Evolutionary conservation across 92 coral and sea anemone species (phyloP), one percentile per base, ranked within the genome.

Genomic region (Actinostola sp.): DNA sequence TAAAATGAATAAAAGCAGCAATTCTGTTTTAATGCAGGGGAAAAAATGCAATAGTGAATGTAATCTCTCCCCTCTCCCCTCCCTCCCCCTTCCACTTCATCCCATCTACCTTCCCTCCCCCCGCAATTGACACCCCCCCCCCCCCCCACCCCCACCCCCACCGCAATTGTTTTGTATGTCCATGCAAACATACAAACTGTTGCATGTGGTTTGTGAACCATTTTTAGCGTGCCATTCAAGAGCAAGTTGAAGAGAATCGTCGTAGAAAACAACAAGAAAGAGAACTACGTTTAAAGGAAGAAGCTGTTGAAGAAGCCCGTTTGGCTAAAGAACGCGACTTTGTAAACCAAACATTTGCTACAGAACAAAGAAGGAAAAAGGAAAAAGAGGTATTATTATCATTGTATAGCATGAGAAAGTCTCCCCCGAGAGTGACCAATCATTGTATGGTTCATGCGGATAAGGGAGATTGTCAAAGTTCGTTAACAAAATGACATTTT

Each of bases 191-290:
- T 61, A 23, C 19, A 3, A 61, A 31, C 0, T 56, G 23, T 41
- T 42, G 34, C n/a, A n/a, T n/a, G n/a, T n/a, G n/a, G n/a, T n/a
- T n/a, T n/a, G n/a, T n/a, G n/a, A n/a, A n/a, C 19, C 2, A 21
- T 26, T 12, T 64, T 27, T 45, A 94, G 98, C 97, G 81, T 54
- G 98, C 98, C 36, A 88, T 94, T 54, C 89, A 92, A 69, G 95
- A 85, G 43, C 98, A 94, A 75, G 98, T 94, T 3, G 97, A 94
- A 46, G 98, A 91, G 65, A 92, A 92, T 52, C 85, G 92, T 39
- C 79, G 97, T 26, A 73, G 70, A 50, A 94, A 92, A 39, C 94
- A 76, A 45, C 82, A 76, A 45, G 97, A 94, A 68, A 81, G 76
- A 72, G 98, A 91, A 36, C 81, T 71, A 60, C 86, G 87, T 31